Conservation (phyloP, 2,888 invertebrate genomes). For the Patella depressa region DNA sequence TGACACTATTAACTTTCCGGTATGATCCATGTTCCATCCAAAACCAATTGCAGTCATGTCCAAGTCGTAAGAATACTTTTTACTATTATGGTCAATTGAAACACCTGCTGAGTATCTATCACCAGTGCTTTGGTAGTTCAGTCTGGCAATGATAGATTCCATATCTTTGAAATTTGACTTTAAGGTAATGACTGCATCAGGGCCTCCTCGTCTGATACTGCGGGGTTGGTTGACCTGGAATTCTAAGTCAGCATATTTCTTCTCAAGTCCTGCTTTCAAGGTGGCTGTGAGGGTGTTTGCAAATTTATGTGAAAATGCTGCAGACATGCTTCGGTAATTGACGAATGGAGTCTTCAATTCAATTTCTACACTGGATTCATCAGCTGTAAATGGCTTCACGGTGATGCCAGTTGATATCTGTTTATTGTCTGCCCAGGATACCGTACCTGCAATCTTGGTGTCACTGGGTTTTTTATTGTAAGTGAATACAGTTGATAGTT, state of each 20-base stretch:
- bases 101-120: conserved; percentile 24
- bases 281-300: conserved; percentile 13
- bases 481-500: conserved; percentile 21
- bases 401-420: conserved; percentile 36
- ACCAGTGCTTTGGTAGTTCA: conserved; percentile 25
- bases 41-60: conserved; percentile 24
- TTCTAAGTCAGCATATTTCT: conserved; percentile 18
- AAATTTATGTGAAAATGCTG: conserved; percentile 19
- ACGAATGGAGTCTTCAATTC: conserved; percentile 40
- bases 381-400: conserved; percentile 36
- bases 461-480: conserved; percentile 32
- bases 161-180: conserved; percentile 24
- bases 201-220: conserved; percentile 11
- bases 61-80: conserved; percentile 25
- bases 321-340: conserved; percentile 21
- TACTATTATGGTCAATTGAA: conserved; percentile 23
- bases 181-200: conserved; percentile 25
- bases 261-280: background rate
- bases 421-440: conserved; percentile 45
- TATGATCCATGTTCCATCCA: conserved; percentile 27
- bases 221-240: conserved; percentile 11
- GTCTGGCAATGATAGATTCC: conserved; percentile 23
- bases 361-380: conserved; percentile 37
- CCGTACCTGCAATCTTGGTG: conserved; percentile 34
- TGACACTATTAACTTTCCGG: conserved; percentile 30